phyloP scores from a whole-genome alignment of 2,888 invertebrate species.

The Lepeophtheirus nordmannii region DNA sequence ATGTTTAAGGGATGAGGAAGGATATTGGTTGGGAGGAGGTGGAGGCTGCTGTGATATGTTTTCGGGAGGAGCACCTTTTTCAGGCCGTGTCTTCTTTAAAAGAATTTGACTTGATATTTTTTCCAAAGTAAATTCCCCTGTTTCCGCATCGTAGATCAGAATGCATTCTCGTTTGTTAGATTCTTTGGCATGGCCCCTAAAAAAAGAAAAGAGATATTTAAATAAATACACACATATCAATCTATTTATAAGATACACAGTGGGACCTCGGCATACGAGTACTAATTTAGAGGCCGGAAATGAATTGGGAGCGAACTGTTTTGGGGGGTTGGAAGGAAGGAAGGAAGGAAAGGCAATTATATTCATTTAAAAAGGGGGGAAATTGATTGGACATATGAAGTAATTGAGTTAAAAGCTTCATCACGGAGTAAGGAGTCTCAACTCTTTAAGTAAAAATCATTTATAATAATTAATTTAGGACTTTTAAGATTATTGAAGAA shows the following conservation, averaged over 20 bases:
- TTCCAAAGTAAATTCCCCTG: slow-evolving; percentile 83
- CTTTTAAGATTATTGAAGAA: too few relatives aligned
- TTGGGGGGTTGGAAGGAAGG: too few relatives aligned
- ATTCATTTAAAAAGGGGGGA: too few relatives aligned
- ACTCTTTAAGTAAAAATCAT: too few relatives aligned
- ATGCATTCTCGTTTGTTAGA: slow-evolving; percentile 88
- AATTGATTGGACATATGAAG: too few relatives aligned
- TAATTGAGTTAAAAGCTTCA: too few relatives aligned
- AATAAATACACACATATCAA: background rate
- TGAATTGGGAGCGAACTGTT: too few relatives aligned
- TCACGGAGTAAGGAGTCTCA: too few relatives aligned
- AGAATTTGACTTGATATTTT: slow-evolving; percentile 77
- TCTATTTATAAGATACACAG: background rate
- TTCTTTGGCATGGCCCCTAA: slow-evolving; percentile 11
- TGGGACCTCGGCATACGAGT: too few relatives aligned
- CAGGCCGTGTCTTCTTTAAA: slow-evolving; percentile 58
- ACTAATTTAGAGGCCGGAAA: too few relatives aligned
- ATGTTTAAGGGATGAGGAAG: background rate
- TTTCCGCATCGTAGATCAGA: slow-evolving; percentile 74
- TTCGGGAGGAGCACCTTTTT: slow-evolving; percentile 6
- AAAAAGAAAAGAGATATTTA: background rate
- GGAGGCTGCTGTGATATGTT: background rate
- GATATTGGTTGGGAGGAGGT: background rate
- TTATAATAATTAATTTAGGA: too few relatives aligned
- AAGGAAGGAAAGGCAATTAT: too few relatives aligned